Evolutionary conservation across 2,797 vertebrate species (phyloP), one percentile per base, ranked within the genome.

Genomic region (Macroramphosus scolopax): DNA sequence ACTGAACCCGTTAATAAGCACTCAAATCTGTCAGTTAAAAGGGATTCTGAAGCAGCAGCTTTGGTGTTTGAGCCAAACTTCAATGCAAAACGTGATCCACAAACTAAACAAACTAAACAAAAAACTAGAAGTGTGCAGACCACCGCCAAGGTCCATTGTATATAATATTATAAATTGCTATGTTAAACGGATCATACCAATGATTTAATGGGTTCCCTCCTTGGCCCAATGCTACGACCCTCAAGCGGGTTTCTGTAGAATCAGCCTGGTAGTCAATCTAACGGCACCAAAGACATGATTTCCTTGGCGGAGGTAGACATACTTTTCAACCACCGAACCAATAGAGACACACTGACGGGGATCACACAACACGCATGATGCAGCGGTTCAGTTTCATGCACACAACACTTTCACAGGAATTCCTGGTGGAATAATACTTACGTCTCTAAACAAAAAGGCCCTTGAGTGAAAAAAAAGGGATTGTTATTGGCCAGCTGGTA

Each of bases 381-480:
- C 45, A 57, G 43, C 25, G 17, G 48, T 62, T 74, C 60, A 53
- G 58, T 42, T 47, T 55, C 75, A 82, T 69, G 78, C 75, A 75
- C 28, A 61, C 51, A 75, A 54, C 63, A 67, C 41, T 32, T 56
- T 35, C 20, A 68, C 24, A 34, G 38, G 55, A 54, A 69, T 41
- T 49, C 39, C 45, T 61, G 33, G 17, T 39, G 42, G 34, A 39
- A 36, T 34, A 11, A 68, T 84, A 85, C 87, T 87, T 72, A 85
- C 83, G 63, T 69, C 10, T 75, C 51, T 71, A 67, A 63, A 66
- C 45, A 66, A 69, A 69, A 68, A 15, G 39, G 16, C 60, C 77
- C 73, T 77, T 78, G 58, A 80, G 66, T 75, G 66, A 71, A 85
- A 56, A 82, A 39, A 81, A 62, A 61, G n/a, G 39, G 37, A 60